phyloP scores from a whole-genome alignment of 2,797 vertebrate genomes.

The Eospalax fontanierii region DNA sequence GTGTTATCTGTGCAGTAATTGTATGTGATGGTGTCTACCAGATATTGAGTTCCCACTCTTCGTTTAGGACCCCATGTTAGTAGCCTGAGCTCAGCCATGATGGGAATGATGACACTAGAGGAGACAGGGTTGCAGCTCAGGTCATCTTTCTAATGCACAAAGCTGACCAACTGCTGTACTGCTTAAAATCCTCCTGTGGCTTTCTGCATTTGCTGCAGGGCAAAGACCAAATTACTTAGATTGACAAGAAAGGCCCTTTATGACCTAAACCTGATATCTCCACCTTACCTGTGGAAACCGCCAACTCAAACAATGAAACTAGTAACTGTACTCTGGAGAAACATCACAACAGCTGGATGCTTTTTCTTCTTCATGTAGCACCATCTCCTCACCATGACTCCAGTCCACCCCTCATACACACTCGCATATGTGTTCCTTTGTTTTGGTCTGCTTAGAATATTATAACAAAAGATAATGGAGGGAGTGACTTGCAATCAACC shows the following conservation, averaged over 20 bases:
- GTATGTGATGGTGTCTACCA: not conserved
- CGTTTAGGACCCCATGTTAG: not conserved
- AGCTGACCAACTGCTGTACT: not conserved
- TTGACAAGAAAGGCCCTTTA: not conserved
- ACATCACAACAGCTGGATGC: not conserved
- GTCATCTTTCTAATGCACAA: not conserved
- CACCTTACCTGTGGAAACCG: not conserved
- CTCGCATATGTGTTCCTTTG: not conserved
- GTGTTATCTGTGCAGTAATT: not conserved
- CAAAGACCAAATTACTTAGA: not conserved
- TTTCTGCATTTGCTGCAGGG: not conserved
- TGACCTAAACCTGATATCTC: not conserved
- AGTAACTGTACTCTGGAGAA: not conserved
- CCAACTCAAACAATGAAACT: not conserved
- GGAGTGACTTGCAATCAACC: not conserved
- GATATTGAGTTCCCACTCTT: not conserved
- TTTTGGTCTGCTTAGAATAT: not conserved
- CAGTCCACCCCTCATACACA: rapidly evolving
- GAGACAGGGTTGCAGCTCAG: not conserved
- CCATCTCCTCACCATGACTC: not conserved
- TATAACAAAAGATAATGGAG: not conserved
- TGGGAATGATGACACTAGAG: not conserved
- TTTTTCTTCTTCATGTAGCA: not conserved
- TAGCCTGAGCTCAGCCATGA: not conserved
- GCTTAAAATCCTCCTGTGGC: not conserved